A percentile compares a stretch with the other conserved stretches of the same genome.
Evolutionary conservation across 2,113 vertebrate genomes (phyloP).

Genomic region (Nesogale talazaci): DNA sequence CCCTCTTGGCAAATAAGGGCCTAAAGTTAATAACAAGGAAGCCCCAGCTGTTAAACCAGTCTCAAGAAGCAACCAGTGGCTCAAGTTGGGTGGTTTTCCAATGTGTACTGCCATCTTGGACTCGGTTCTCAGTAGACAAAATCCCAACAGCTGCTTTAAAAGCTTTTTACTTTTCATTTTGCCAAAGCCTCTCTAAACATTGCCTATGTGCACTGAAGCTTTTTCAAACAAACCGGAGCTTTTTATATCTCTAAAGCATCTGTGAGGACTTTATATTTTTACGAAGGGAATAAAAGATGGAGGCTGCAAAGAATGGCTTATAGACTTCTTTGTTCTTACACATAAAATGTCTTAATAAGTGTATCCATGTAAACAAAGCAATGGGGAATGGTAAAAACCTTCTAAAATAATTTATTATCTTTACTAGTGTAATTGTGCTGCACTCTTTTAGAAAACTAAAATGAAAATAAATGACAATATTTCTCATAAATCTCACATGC

Average conservation of each 20-base stretch:
- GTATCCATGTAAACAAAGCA: slow-evolving; percentile 73
- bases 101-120: slow-evolving; percentile 59
- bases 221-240: slow-evolving; percentile 78
- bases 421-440: slow-evolving; percentile 52
- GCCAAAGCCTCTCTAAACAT: slow-evolving; percentile 80
- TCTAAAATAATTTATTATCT: slow-evolving; percentile 55
- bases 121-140: slow-evolving; percentile 56
- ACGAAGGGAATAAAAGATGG: slow-evolving; percentile 63
- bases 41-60: slow-evolving; percentile 22
- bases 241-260: slow-evolving; percentile 72
- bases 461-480: slow-evolving; percentile 71
- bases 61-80: slow-evolving; percentile 54
- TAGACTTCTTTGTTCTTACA: slow-evolving; percentile 69
- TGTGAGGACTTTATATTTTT: slow-evolving; percentile 59
- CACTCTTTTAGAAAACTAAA: slow-evolving; percentile 59
- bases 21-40: slow-evolving; percentile 29
- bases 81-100: slow-evolving; percentile 52
- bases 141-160: slow-evolving; percentile 73
- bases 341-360: slow-evolving; percentile 72
- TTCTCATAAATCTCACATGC: slow-evolving; percentile 46
- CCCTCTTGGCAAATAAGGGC: neutral
- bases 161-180: slow-evolving; percentile 75
- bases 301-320: slow-evolving; percentile 60
- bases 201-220: slow-evolving; percentile 68
- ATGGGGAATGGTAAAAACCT: slow-evolving; percentile 57